Percentiles rank a stretch among this genome's conserved stretches.
Evolutionary conservation across 2,888 invertebrate genomes (phyloP).

Genomic region (Lampropteryx suffumata): DNA sequence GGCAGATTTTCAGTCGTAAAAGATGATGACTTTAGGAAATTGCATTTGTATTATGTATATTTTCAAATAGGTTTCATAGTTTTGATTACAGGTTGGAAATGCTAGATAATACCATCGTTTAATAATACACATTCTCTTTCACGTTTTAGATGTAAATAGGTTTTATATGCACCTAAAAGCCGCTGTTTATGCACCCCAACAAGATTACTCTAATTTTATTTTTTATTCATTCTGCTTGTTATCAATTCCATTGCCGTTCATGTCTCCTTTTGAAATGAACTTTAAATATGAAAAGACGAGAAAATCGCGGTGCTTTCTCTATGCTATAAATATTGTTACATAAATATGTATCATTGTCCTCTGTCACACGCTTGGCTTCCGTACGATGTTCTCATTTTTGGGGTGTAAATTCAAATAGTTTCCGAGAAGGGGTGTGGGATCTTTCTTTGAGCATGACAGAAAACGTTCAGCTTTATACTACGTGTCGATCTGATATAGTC

Average conservation of each 20-base stretch:
- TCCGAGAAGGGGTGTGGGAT: constrained; percentile 42
- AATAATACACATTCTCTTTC: too few relatives aligned
- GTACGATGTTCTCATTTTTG: constrained; percentile 48
- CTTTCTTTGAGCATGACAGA: constrained; percentile 45
- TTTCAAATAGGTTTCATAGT: too few relatives aligned
- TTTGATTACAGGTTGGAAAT: too few relatives aligned
- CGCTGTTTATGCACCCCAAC: constrained; percentile 20
- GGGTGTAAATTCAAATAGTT: constrained; percentile 67
- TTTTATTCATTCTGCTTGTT: constrained; percentile 39
- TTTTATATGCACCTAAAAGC: constrained; percentile 5
- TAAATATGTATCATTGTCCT: constrained; percentile 79
- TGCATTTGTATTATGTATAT: background rate
- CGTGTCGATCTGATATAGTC: constrained; percentile 49
- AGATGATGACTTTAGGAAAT: constrained; percentile 7
- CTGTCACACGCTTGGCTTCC: constrained; percentile 58
- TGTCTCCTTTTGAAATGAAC: constrained; percentile 59
- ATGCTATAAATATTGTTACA: constrained; percentile 76
- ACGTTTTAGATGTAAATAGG: too few relatives aligned
- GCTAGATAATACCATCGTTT: too few relatives aligned
- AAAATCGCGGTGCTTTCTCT: constrained; percentile 65
- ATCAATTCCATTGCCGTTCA: constrained; percentile 54
- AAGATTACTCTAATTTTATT: constrained; percentile 20
- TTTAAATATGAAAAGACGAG: constrained; percentile 74
- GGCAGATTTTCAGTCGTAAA: constrained; percentile 26
- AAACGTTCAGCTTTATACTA: constrained; percentile 46